Evolutionary conservation across 2,113 vertebrate species (phyloP).

Genomic region (Ovis aries): DNA sequence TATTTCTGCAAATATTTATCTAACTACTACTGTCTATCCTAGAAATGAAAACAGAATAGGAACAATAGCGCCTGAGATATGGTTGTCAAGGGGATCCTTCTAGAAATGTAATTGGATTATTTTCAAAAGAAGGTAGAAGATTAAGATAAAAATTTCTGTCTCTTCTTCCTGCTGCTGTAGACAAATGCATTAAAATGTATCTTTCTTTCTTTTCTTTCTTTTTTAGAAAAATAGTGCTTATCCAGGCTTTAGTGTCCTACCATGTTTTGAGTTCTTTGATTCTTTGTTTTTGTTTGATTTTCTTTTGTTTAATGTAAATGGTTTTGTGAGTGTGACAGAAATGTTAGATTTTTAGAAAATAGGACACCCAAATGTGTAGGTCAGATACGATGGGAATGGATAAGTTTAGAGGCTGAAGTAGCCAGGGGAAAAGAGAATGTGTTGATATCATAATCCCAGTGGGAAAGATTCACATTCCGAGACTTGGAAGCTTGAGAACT

Average conservation of each 20-base stretch:
- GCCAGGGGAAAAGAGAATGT: not conserved
- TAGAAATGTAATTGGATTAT: not conserved
- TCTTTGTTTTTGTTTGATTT: not conserved
- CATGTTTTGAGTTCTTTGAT: not conserved
- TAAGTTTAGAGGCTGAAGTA: not conserved
- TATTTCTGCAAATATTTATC: not conserved
- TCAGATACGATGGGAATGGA: not conserved
- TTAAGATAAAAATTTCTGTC: not conserved
- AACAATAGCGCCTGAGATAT: not conserved
- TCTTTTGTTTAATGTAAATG: not conserved
- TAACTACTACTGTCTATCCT: not conserved
- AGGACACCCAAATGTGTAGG: accelerated
- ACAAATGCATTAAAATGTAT: not conserved
- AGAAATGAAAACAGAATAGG: not conserved
- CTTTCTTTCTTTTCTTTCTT: not conserved
- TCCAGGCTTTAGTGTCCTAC: not conserved
- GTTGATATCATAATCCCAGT: not conserved
- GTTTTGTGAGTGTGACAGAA: not conserved
- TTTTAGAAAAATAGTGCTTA: not conserved
- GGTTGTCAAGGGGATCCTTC: not conserved
- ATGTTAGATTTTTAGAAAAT: not conserved
- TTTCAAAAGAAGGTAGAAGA: not conserved
- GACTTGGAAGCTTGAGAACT: not conserved
- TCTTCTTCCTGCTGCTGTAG: not conserved
- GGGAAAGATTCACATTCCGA: not conserved